Evolutionary conservation across 2,113 vertebrate genomes (phyloP).

Genomic region (Pantherophis guttatus): DNA sequence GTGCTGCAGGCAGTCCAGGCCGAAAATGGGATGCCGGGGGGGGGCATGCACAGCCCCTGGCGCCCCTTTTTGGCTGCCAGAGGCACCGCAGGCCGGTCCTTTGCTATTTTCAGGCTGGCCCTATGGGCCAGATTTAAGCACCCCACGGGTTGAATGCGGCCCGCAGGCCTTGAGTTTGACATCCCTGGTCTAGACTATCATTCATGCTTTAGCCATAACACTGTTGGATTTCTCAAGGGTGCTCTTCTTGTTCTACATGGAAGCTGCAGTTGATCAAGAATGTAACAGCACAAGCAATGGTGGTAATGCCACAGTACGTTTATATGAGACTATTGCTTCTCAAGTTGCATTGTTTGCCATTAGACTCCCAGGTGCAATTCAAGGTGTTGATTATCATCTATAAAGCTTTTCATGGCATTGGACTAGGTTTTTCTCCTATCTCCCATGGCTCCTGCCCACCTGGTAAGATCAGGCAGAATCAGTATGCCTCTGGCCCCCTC

Average conservation of each 20-base stretch:
- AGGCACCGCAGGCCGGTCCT: no score
- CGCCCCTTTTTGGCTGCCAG: no score
- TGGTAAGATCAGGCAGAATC: no score
- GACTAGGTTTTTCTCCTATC: not conserved
- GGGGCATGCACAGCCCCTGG: no score
- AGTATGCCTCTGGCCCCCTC: no score
- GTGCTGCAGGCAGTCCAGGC: no score
- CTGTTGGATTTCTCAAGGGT: not conserved
- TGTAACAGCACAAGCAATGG: not conserved
- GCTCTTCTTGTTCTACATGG: not conserved
- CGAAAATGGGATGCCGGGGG: no score
- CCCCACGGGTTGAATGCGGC: no score
- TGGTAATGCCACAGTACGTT: not conserved
- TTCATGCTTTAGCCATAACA: not conserved
- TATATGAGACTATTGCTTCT: not conserved
- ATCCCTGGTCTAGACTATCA: not conserved
- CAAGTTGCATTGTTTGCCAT: not conserved
- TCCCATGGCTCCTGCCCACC: no score
- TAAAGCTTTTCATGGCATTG: not conserved
- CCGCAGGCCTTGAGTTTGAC: no score
- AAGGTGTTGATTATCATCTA: not conserved
- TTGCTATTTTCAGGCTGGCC: no score
- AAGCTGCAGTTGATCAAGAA: not conserved
- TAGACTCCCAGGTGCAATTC: not conserved
- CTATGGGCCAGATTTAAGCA: no score